Conservation (phyloP, 2,888 invertebrate genomes). For the Clitarchus hookeri region DNA sequence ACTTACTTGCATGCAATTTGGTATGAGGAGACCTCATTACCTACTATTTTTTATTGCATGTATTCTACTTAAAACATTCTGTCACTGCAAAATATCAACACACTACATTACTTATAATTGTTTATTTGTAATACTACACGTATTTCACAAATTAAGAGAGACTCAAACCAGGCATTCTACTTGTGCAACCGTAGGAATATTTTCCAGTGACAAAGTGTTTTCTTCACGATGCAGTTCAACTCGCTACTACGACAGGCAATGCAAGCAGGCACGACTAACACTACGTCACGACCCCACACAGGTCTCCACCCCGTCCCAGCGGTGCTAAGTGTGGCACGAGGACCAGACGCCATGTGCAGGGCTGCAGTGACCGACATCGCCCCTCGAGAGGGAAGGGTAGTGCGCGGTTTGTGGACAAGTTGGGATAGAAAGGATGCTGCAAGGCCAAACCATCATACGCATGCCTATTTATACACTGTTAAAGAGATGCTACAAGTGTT, state of each 20-base stretch:
- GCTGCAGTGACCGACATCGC: no score
- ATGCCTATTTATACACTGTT: no score
- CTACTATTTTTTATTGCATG: background rate
- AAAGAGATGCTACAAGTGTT: no score
- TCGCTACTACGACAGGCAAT: constrained; percentile 11
- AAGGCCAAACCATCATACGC: background rate
- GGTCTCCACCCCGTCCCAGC: no score
- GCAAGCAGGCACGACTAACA: background rate
- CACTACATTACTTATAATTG: background rate
- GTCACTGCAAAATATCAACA: background rate
- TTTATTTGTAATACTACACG: no score
- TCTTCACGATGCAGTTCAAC: background rate
- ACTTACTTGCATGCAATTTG: background rate
- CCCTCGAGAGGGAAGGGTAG: no score
- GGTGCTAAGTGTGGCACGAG: no score
- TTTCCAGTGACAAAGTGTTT: background rate
- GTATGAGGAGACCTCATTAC: background rate
- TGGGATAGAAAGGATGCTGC: background rate
- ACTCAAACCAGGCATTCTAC: no score
- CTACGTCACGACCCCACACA: background rate
- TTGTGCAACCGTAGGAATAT: background rate
- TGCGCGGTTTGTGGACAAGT: background rate
- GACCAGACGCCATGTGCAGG: no score
- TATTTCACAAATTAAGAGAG: no score
- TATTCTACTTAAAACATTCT: background rate